Conservation (phyloP, 2,888 invertebrate species). For the Rutpela maculata region DNA sequence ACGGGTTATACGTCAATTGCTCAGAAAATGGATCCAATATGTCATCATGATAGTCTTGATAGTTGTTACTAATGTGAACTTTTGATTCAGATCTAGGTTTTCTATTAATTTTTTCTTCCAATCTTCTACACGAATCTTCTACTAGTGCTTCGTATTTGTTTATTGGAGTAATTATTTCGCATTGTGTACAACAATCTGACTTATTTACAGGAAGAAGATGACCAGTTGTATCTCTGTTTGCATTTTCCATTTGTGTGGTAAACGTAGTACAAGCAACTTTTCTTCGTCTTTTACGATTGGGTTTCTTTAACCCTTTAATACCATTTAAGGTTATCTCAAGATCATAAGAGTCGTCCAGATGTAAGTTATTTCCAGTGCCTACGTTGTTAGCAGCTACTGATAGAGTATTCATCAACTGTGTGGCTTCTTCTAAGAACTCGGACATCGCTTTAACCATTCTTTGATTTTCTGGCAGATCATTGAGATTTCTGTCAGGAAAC, state of each 20-base stretch:
- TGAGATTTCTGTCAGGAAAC: constrained; percentile 51
- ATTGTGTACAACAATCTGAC: constrained; percentile 53
- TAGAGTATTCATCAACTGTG: constrained; percentile 70
- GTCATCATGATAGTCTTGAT: constrained; percentile 35
- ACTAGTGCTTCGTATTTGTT: constrained; percentile 71
- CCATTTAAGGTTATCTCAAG: constrained; percentile 68
- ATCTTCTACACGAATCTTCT: constrained; percentile 68
- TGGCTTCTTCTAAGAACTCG: constrained; percentile 72
- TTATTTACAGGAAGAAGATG: constrained; percentile 60
- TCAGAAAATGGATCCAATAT: constrained; percentile 14
- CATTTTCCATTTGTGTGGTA: constrained; percentile 42
- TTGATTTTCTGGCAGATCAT: constrained; percentile 56
- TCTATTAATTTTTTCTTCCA: constrained; percentile 67
- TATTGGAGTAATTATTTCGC: constrained; percentile 58
- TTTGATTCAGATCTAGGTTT: constrained; percentile 41
- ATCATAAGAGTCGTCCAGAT: constrained; percentile 62
- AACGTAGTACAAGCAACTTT: constrained; percentile 22
- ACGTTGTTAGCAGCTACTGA: constrained; percentile 62
- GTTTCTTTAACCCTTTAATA: constrained; percentile 55
- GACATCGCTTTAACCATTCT: constrained; percentile 71
- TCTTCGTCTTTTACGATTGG: constrained; percentile 46
- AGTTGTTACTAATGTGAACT: background rate
- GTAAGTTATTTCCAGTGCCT: background rate
- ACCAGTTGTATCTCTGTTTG: constrained; percentile 27
- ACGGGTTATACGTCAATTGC: constrained; percentile 12